phyloP scores from a whole-genome alignment of 2,113 vertebrate genomes.

The Paradoxurus hermaphroditus region DNA sequence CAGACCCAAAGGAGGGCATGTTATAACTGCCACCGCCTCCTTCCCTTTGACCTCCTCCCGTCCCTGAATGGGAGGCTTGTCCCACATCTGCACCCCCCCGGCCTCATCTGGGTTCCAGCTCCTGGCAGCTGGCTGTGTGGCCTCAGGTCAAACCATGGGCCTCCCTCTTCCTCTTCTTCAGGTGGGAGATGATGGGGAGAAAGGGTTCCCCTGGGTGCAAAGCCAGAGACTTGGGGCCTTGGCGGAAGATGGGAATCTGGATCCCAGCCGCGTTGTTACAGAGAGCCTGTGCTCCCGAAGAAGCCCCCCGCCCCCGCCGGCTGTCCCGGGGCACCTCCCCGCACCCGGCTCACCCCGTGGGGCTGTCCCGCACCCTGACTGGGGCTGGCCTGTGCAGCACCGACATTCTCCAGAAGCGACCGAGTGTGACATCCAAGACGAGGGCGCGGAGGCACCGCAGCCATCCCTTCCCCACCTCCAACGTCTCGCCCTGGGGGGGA shows the following conservation, averaged over 20 bases:
- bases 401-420: not conserved
- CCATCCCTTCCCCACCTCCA: no score
- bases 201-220: not conserved
- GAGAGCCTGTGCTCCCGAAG: not conserved
- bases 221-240: not conserved
- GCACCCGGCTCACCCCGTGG: fast-evolving
- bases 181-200: not conserved
- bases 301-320: fast-evolving
- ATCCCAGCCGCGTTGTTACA: not conserved
- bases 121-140: not conserved
- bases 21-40: no score
- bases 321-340: not conserved
- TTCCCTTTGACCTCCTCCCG: not conserved
- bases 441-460: no score
- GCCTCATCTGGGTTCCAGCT: not conserved
- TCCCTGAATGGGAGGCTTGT: not conserved
- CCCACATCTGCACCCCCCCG: no score
- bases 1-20: not conserved
- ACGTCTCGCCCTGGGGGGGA: not conserved
- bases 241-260: not conserved
- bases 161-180: not conserved
- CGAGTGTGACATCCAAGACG: not conserved
- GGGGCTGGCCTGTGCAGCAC: not conserved
- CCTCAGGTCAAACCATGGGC: not conserved
- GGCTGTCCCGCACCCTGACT: not conserved